Evolutionary conservation across 1,140 invertebrate species (phyloP), one percentile per base, ranked within the genome.

Genomic region (Formica selysi): DNA sequence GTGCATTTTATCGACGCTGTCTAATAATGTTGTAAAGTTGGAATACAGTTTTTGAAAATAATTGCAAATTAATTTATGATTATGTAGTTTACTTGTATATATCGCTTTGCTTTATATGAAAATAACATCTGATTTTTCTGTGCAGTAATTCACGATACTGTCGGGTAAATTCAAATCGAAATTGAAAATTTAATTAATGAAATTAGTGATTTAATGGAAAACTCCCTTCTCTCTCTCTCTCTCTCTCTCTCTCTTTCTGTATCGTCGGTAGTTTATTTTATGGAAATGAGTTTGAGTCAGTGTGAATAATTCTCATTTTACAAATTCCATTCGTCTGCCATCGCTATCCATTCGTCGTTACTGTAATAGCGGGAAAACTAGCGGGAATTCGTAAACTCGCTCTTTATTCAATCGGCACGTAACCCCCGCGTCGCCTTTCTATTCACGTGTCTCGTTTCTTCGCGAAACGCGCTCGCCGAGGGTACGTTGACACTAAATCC

Each of bases 401-500:
- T 44, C 79, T 61, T 73, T 59, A 68, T 48, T 73, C 54, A 11
- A 48, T 74, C 54, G 48, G 16, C 48, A n/a, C 79, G 26, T 74
- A 74, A 83, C n/a, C 26, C 26, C 26, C 22, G 79, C 41, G 36
- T 44, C 32, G 64, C 22, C 16, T 29, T 48, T 38, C 76, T 29
- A 59, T 80, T 57, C 78, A 29, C 10, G 26, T 41, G 57, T 80
- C 48, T 70, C 64, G 76, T 38, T 41, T 80, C 65, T 80, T 80
- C 48, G 65, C 44, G 41, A 36, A 29, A 19, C 32, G n/a, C 36
- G n/a, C 36, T 48, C 48, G 29, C 38, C 26, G 57, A 29, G 68
- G 32, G 1, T 29, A 83, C 79, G 54, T 83, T 81, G 79, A 73
- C 79, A 73, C 41, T 44, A 83, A 74, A 83, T 83, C 73, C 79